Percentiles rank a stretch among this genome's conserved stretches.
Evolutionary conservation across 2,113 vertebrate genomes (phyloP).

Genomic region (Melanerpes aurifrons): DNA sequence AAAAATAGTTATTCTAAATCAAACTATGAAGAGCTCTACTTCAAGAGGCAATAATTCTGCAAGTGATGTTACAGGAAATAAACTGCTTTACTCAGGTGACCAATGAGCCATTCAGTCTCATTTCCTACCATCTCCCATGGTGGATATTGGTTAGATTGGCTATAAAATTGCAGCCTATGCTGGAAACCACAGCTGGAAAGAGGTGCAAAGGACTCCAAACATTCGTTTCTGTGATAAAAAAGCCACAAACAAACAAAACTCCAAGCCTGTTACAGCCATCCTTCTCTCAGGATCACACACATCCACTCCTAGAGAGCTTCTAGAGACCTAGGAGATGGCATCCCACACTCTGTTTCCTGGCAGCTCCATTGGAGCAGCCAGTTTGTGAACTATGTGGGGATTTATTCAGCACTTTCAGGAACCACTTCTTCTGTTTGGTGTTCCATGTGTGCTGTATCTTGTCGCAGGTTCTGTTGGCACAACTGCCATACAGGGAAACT

Average conservation of each 20-base stretch:
- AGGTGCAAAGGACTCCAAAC: neutral
- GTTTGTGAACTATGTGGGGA: neutral
- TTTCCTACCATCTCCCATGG: neutral
- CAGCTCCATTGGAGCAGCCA: neutral
- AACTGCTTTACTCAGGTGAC: neutral
- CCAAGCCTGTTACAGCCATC: neutral
- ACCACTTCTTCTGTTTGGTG: neutral
- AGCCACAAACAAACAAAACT: neutral
- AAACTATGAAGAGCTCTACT: neutral
- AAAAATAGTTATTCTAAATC: slow-evolving; percentile 20
- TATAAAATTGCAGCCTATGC: neutral
- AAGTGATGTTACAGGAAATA: neutral
- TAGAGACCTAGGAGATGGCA: neutral
- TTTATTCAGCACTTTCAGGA: neutral
- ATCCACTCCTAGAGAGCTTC: neutral
- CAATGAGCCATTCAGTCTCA: neutral
- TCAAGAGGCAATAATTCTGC: neutral
- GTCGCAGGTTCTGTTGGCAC: neutral
- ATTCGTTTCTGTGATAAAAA: neutral
- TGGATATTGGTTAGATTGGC: neutral
- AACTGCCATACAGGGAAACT: neutral
- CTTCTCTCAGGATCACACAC: neutral
- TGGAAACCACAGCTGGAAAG: neutral
- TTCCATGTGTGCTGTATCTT: neutral
- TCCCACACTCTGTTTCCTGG: neutral